Evolutionary conservation across 2,888 invertebrate species (phyloP).

Genomic region (Tolmerus cingulatus): DNA sequence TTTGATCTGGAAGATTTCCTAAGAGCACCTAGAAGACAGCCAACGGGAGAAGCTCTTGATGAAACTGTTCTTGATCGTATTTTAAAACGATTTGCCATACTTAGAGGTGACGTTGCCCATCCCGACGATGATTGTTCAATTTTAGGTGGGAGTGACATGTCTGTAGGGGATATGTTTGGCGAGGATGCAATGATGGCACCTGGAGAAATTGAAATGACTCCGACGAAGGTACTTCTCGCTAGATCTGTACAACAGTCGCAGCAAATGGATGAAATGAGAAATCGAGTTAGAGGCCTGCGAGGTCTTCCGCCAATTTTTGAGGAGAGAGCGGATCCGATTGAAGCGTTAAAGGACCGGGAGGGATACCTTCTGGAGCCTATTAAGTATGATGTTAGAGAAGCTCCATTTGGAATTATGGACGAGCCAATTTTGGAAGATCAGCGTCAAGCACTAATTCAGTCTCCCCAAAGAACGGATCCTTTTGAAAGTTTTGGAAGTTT

Average conservation of each 20-base stretch:
- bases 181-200: background rate
- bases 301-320: background rate
- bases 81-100: background rate
- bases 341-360: background rate
- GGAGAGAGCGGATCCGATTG: background rate
- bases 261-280: background rate
- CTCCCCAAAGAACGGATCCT: background rate
- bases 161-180: background rate
- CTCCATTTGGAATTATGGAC: background rate
- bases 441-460: background rate
- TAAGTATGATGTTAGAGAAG: background rate
- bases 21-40: background rate
- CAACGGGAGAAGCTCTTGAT: background rate
- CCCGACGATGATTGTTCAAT: background rate
- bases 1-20: background rate
- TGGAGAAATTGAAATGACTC: background rate
- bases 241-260: background rate
- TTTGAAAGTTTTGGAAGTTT: background rate
- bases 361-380: background rate
- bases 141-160: background rate
- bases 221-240: background rate
- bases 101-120: background rate
- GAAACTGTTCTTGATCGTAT: background rate
- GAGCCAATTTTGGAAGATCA: background rate
- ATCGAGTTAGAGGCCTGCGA: background rate